phyloP scores from a whole-genome alignment of 1,140 invertebrate species.

The Euura saliciscinereae region DNA sequence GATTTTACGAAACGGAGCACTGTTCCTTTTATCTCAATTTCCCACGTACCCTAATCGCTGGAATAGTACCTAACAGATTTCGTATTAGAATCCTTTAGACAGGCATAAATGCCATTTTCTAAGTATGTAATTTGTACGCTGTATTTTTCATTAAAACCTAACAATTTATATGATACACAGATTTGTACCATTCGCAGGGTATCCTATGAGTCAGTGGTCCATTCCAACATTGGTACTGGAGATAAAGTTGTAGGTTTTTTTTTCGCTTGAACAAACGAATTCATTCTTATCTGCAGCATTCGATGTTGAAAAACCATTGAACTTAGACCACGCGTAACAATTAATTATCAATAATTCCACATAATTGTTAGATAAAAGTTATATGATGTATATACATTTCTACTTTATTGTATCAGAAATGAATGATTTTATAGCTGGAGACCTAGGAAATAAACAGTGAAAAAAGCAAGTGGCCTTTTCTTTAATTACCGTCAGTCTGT shows the following conservation, averaged over 20 bases:
- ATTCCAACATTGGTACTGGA: neutral
- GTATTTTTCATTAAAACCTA: neutral
- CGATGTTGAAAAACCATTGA: neutral
- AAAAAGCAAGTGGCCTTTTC: neutral
- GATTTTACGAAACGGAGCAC: neutral
- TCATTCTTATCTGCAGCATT: too few species aligned
- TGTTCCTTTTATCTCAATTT: neutral
- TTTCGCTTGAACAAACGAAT: too few species aligned
- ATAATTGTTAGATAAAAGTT: slow-evolving; percentile 6
- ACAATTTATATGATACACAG: neutral
- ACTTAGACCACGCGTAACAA: neutral
- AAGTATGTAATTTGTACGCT: neutral
- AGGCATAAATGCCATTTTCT: neutral
- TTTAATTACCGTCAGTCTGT: neutral
- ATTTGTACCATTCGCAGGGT: neutral
- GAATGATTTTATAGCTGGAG: neutral
- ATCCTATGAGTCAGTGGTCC: neutral
- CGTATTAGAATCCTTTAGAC: neutral
- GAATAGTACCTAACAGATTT: neutral
- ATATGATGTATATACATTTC: slow-evolving; percentile 6
- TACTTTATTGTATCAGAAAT: slow-evolving; percentile 3
- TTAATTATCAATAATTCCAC: neutral
- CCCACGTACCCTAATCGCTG: neutral
- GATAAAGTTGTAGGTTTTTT: neutral
- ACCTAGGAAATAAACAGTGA: neutral